These are phyloP conservation scores for Octodon degus DNA, from an alignment of 2,113 vertebrate genomes.

Conservation along the genomic window DNA sequence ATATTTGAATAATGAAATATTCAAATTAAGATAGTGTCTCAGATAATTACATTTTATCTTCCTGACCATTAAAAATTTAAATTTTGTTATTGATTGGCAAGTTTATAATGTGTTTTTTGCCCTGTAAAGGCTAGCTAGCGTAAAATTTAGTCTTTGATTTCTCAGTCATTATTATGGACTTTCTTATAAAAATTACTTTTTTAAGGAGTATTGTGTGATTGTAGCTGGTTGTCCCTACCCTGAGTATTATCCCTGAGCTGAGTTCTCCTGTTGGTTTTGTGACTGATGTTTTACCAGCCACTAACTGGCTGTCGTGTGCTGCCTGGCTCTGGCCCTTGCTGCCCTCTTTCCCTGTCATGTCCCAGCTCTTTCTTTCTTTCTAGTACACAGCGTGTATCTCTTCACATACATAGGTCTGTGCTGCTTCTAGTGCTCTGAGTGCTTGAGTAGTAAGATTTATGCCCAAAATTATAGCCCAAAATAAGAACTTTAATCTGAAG, in stretches of 20 bases:
- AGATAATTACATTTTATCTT: neutral
- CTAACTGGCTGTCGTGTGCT: neutral
- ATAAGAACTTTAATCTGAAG: slow-evolving; percentile 19
- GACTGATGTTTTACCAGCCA: neutral
- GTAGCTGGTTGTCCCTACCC: neutral
- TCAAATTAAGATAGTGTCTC: slow-evolving; percentile 6
- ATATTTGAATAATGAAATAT: neutral
- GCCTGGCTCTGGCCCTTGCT: neutral
- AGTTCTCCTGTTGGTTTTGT: neutral
- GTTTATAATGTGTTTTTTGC: neutral
- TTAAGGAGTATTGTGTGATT: neutral
- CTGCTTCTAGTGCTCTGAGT: neutral
- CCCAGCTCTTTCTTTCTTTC: neutral
- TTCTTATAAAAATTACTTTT: neutral
- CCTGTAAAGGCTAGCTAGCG: neutral
- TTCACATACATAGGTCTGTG: neutral
- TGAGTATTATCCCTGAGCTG: neutral
- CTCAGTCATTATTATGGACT: neutral
- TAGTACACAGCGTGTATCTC: neutral
- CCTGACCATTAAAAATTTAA: neutral
- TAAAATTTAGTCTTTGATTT: neutral
- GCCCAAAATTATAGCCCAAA: neutral
- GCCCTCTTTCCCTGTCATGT: neutral
- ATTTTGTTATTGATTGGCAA: neutral
- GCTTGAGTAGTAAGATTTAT: slow-evolving; percentile 3